Evolutionary conservation across 2,113 vertebrate species (phyloP), one percentile per base, ranked within the genome.

Genomic region (Cochlearius cochlearius): DNA sequence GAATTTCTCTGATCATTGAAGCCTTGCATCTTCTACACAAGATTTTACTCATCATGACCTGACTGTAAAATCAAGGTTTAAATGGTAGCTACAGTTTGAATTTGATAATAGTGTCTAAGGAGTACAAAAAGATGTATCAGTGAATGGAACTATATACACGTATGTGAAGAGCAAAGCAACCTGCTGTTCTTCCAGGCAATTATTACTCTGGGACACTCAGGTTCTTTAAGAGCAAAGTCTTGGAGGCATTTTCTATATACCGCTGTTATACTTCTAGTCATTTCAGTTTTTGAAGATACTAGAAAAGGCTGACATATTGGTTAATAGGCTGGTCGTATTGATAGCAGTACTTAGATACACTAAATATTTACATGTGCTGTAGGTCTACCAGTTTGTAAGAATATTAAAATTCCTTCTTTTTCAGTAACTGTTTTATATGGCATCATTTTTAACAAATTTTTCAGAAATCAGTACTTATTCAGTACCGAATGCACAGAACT

Each of bases 1-100:
- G 71, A 78, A 79, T 88, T 92, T 88, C 64, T 92, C 68, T 92
- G 56, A 68, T 93, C 89, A 75, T 47, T 79, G 50, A 88, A 94
- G 55, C 72, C 47, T 82, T 74, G 56, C 50, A 39, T 95, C 77
- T 92, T 94, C 89, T 72, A 93, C 60, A 52, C 41, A 86, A 53
- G 56, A 41, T 66, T 11, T 32, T 36, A n/a, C 62, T 73, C 76
- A 49, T 59, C 13, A 4, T 3, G 10, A 82, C 58, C 58, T 21
- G 21, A 69, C 50, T 75, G 12, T 66, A 76, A 91, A 96, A 89
- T 86, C 80, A 59, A 12, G 47, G 39, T 76, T 95, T 95, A 81
- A 73, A 85, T 92, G 32, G 66, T 66, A 53, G 47, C 81, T 90
- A 27, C 86, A 86, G 45, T 81, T 73, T 86, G 50, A 58, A 92